These are phyloP conservation scores for Acholoe squamosa DNA, from an alignment of 2,888 invertebrate genomes.

Conservation along the genomic window DNA sequence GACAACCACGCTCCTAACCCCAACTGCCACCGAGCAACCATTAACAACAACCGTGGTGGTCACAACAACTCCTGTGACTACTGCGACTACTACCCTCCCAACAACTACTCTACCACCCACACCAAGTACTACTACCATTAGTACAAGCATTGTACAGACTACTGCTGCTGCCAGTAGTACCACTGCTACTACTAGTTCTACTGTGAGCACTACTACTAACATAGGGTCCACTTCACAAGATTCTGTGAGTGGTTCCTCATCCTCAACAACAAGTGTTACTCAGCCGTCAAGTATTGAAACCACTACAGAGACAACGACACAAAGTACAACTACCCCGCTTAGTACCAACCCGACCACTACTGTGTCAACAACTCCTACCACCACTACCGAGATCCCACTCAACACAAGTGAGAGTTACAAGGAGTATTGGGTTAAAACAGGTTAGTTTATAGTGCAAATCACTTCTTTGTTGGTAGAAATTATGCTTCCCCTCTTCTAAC, in stretches of 20 bases:
- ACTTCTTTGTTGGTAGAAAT: too few relatives aligned
- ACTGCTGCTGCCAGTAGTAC: not conserved
- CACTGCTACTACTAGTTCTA: not conserved
- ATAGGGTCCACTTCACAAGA: not conserved
- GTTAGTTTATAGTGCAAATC: not conserved
- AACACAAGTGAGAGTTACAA: constrained; percentile 64
- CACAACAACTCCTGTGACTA: constrained; percentile 15
- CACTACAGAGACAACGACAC: constrained; percentile 26
- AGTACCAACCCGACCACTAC: not conserved
- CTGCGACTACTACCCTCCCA: not conserved
- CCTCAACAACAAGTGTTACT: not conserved
- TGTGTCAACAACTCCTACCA: not conserved
- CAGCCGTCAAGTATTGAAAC: constrained; percentile 31
- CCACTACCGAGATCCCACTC: constrained; percentile 58
- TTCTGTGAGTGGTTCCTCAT: not conserved
- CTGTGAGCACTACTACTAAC: constrained; percentile 4
- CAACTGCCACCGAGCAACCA: not conserved
- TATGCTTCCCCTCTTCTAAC: too few relatives aligned
- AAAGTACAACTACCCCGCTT: not conserved
- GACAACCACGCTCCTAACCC: not conserved
- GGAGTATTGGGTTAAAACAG: constrained; percentile 65
- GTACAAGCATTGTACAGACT: constrained; percentile 35
- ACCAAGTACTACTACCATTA: constrained; percentile 12
- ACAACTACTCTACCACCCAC: constrained; percentile 5
- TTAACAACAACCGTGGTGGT: not conserved